Evolutionary conservation across 2,113 vertebrate genomes (phyloP).

Genomic region (Anser brachyrhynchus): DNA sequence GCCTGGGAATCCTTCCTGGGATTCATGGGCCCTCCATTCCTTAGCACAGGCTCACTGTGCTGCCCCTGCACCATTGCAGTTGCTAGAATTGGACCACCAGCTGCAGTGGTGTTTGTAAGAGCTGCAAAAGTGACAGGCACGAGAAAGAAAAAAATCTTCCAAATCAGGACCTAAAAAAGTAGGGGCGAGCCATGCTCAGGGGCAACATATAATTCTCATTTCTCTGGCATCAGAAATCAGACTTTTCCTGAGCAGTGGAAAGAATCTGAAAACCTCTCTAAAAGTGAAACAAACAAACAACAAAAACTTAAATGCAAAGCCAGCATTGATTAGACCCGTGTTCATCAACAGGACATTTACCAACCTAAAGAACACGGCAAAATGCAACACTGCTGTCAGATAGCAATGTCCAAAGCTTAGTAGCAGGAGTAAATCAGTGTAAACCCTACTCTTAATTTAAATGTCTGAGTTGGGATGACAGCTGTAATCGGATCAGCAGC

Average conservation of each 20-base stretch:
- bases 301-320: not conserved
- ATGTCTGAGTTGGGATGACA: not conserved
- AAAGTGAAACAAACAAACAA: not conserved
- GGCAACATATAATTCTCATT: not conserved
- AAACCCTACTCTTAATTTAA: not conserved
- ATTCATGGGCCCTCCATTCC: not conserved
- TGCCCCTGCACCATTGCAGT: not conserved
- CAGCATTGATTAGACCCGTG: not conserved
- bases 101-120: not conserved
- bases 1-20: not conserved
- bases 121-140: not conserved
- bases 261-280: not conserved
- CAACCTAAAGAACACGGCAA: not conserved
- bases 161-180: not conserved
- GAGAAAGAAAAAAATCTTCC: not conserved
- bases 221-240: not conserved
- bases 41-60: not conserved
- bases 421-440: not conserved
- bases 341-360: not conserved
- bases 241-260: not conserved
- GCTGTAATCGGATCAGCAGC: not conserved
- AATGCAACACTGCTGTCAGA: not conserved
- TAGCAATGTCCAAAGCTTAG: not conserved
- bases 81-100: not conserved
- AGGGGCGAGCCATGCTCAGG: not conserved